phyloP scores from a whole-genome alignment of 1,140 invertebrate genomes.

The Drosophila hydei region DNA sequence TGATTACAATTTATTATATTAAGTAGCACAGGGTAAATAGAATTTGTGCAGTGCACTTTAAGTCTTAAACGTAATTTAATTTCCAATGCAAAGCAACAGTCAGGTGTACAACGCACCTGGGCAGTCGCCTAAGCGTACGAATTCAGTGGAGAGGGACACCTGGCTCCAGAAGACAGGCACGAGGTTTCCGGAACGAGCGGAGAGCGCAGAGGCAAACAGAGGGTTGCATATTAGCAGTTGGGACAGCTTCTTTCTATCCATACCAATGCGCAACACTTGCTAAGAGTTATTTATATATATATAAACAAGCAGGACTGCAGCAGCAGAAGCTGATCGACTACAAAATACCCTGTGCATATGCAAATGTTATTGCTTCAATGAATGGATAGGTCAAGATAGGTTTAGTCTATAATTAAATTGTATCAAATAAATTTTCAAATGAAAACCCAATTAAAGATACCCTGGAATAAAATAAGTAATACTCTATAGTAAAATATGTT shows the following conservation, averaged over 20 bases:
- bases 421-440: not conserved
- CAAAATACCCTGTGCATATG: constrained; percentile 7
- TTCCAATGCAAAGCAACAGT: constrained; percentile 54
- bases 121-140: constrained; percentile 10
- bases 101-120: constrained; percentile 52
- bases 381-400: too few species aligned
- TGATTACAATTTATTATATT: constrained; percentile 63
- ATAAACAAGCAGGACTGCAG: constrained; percentile 23
- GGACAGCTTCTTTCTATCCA: constrained; percentile 25
- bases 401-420: not conserved
- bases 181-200: not conserved
- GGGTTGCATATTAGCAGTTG: constrained; percentile 41
- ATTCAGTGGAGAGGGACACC: constrained; percentile 6
- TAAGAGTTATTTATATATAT: constrained; percentile 44
- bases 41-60: constrained; percentile 56
- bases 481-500: too few species aligned
- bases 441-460: too few species aligned
- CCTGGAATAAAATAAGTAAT: too few species aligned
- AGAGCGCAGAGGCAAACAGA: constrained; percentile 2
- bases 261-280: constrained; percentile 45
- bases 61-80: constrained; percentile 71
- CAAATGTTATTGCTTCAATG: too few species aligned
- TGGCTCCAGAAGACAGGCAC: constrained; percentile 18
- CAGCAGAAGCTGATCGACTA: not conserved
- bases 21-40: constrained; percentile 28